phyloP scores from a whole-genome alignment of 1,140 invertebrate genomes.

The Aethina tumida region DNA sequence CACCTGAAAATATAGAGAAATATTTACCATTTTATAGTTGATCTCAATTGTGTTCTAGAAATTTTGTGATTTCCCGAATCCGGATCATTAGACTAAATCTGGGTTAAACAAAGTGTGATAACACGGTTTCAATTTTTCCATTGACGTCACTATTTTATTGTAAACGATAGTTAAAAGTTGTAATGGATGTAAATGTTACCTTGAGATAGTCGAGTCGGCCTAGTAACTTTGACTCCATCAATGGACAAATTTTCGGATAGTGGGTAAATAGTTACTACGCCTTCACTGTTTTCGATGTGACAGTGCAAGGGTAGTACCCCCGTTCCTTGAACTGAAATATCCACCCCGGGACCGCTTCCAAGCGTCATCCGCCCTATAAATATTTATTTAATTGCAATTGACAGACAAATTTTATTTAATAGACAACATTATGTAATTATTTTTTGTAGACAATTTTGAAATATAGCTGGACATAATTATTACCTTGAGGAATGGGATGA shows the following conservation, averaged over 20 bases:
- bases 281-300: conserved; percentile 70
- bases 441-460: too few relatives aligned
- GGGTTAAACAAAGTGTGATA: too few relatives aligned
- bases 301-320: conserved; percentile 76
- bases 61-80: too few relatives aligned
- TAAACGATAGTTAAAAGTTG: neutral
- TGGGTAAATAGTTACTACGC: conserved; percentile 71
- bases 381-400: too few relatives aligned
- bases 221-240: conserved; percentile 54
- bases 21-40: too few relatives aligned
- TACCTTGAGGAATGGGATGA: conserved; percentile 72
- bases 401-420: conserved; percentile 1
- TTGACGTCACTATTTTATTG: too few relatives aligned
- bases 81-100: too few relatives aligned
- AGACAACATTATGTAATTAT: too few relatives aligned
- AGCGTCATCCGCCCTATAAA: conserved; percentile 62
- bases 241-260: conserved; percentile 56
- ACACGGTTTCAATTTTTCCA: too few relatives aligned
- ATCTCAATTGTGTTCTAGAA: too few relatives aligned
- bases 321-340: conserved; percentile 69
- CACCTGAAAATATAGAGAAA: too few relatives aligned
- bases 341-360: conserved; percentile 60
- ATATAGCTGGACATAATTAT: too few relatives aligned
- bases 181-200: conserved; percentile 41
- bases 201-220: conserved; percentile 61